Evolutionary conservation across 92 coral and sea anemone species (phyloP), one percentile per base, ranked within the genome.

Genomic region (Siderastrea siderea): DNA sequence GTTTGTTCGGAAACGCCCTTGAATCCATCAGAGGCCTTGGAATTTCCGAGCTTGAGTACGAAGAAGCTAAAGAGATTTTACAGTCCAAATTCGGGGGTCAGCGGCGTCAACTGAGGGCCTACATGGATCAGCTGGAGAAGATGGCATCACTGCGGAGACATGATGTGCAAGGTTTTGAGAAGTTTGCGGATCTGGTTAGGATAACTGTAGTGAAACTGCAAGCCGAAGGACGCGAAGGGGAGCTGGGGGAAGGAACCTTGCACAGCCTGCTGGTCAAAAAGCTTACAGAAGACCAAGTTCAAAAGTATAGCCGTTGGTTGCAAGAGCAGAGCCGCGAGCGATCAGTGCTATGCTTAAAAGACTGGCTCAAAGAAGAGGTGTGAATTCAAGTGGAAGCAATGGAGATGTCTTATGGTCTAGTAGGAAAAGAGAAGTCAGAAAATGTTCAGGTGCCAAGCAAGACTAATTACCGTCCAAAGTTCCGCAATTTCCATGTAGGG

Each of bases 321-420:
- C 75, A 67, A 71, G 95, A 92, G 57, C 78, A 89, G 59, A 55
- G 70, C 71, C 74, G 46, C 50, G 86, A 85, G 78, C 74, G 86
- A 70, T 92, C 93, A 17, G 93, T 88, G 2, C 9, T 80, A 26
- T 84, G 78, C 53, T 84, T 88, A n/a, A 92, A 79, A 64, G 93
- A 91, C 62, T 92, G 90, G 95, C 70, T 92, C 70, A 88, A 88
- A 48, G 87, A 88, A 38, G 95, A 92, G 54, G 90, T 84, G 7
- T 26, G 74, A 50, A 80, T 92, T 47, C 77, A 87, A 13, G 92
- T 79, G 4, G 90, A 92, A 63, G 90, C 92, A 14, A 46, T 57
- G 53, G 93, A 92, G 73, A 89, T 85, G 95, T 66, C 80, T 11
- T 65, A 80, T 85, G 92, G 88, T 5, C 78, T 87, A 44, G 85